Base-by-base conservation (phyloP, 2,113 vertebrate genomes). In the Orcinus orca region DNA sequence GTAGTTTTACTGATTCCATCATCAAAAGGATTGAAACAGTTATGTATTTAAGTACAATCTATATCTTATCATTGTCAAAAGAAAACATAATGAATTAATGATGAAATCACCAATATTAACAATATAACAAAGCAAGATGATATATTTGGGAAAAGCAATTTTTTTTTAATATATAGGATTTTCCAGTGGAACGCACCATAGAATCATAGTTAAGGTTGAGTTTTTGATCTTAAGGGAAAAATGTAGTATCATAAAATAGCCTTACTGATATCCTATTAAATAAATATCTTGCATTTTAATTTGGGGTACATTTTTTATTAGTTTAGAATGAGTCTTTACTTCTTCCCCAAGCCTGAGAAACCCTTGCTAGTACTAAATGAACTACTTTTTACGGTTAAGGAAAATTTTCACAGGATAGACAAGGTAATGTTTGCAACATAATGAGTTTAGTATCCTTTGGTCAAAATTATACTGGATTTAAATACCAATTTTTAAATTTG, bases 51-150 rank as follows among this genome's bases (percentile, higher is more conserved):
- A 62, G 3, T 3, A 26, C 38, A 76, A 6, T 10, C 23, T 80
- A 60, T 63, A 6, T 18, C 18, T 84, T 76, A 60, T 58, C 12
- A 58, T 44, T 47, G 11, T 47, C 31, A 74, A 68, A 65, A 71
- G 33, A 65, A 76, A 93, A 50, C 73, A 85, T 1, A 90, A 96
- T 79, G 58, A 36, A 36, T 17, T 31, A 71, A 41, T 55, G 29
- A 8, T 44, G 9, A 83, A 53, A 73, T 74, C 41, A 11, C 0
- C 11, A 25, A 47, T 60, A n/a, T 21, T 68, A 33, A 76, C 20
- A 77, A 36, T 17, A 53, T 50, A 20, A 82, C 1, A 83, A 86
- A 50, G 12, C 10, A 33, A 86, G 95, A 38, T 93, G 68, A 25
- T 18, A 63, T 11, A 96, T 15, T 68, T 50, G 65, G 29, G 67